Base-by-base conservation (phyloP, 1,140 invertebrate genomes). In the Drosophila lowei region DNA sequence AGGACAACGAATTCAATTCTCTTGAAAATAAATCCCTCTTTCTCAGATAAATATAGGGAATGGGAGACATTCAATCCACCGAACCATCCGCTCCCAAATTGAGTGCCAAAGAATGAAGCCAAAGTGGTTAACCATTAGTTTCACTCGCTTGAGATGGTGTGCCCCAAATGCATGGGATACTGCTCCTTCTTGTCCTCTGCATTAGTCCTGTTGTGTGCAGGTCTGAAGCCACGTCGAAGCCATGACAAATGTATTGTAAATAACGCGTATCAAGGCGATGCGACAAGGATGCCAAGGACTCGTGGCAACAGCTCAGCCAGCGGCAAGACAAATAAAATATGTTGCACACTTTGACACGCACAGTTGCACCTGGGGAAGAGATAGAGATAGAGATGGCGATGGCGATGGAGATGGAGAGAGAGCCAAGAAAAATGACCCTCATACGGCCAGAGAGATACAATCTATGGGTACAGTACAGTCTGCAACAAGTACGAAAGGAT, bases 201-300 rank as follows among this genome's bases (percentile, higher is more conserved):
- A 23, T 23, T 34, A 9, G 9, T 34, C 43, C 52, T 34, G 11
- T 25, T 50, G 47, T 38, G 18, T 30, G 28, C 28, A 30, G 28
- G 7, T 30, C 28, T 75, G 63, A 49, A 48, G 79, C 30, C 55
- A 55, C 74, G 42, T 60, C 72, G 68, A 85, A 77, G 72, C 81
- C 76, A 77, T 86, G 80, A 86, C 77, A 85, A 85, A 85, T 85
- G 77, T 85, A 49, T 77, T 79, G 72, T 79, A 85, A 79, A 66
- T 80, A 85, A 79, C 72, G 77, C 76, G 64, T 66, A 70, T 73
- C 67, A 72, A 77, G 66, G 77, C 56, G 60, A 68, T 68, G 67
- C 53, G 68, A 76, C 67, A 85, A 77, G 30, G 59, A 59, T 9
- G 9, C 11, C 28, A 16, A 53, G 34, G 34, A 38, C 34, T 38